Evolutionary conservation across 2,888 invertebrate genomes (phyloP).

Genomic region (Drosophila setosimentum): DNA sequence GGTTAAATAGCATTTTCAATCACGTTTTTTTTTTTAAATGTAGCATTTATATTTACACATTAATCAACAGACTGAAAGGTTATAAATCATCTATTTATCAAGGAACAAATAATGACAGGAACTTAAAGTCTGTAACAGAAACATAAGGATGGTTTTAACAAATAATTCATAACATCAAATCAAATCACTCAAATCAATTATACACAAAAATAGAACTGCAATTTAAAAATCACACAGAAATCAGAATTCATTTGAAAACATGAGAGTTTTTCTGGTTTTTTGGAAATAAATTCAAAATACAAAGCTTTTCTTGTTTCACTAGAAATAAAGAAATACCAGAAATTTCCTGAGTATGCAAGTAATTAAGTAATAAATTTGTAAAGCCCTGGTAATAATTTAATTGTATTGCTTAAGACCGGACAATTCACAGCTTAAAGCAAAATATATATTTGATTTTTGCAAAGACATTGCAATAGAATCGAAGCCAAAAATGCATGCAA

Average conservation of each 20-base stretch:
- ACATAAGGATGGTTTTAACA: too few species aligned
- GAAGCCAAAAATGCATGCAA: slow-evolving; percentile 2
- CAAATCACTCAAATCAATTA: neutral
- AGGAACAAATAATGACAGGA: too few species aligned
- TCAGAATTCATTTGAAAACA: too few species aligned
- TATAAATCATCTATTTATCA: too few species aligned
- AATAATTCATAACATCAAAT: too few species aligned
- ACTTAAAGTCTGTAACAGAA: too few species aligned
- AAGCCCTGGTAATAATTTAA: neutral
- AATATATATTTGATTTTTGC: neutral
- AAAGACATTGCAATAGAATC: neutral
- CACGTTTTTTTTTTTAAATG: too few species aligned
- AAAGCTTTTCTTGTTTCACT: neutral
- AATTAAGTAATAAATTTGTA: neutral
- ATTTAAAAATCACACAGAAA: neutral
- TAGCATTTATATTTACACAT: too few species aligned
- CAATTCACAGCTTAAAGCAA: neutral
- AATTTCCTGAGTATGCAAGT: neutral
- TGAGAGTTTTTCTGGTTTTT: neutral
- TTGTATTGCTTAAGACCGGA: neutral
- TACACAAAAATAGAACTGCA: neutral
- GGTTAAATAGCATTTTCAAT: neutral
- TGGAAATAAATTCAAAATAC: neutral
- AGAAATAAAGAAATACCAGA: too few species aligned
- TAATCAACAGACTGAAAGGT: too few species aligned